phyloP scores from a whole-genome alignment of 2,797 vertebrate species.

The Cyclopterus lumpus region DNA sequence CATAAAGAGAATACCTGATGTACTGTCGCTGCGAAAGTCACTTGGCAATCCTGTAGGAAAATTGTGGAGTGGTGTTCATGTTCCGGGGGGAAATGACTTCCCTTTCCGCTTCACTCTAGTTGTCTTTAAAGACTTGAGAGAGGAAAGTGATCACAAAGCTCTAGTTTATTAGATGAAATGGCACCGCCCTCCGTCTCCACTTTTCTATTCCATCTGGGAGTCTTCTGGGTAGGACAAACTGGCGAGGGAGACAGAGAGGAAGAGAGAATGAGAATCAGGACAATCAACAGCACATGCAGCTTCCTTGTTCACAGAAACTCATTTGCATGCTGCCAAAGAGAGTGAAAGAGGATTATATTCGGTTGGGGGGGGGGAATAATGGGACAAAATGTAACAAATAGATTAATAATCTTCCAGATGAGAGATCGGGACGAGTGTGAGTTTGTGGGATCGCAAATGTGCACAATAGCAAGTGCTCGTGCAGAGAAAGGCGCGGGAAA shows the following conservation, averaged over 20 bases:
- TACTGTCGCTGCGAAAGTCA: constrained; percentile 39
- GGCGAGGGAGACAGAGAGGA: constrained; percentile 17
- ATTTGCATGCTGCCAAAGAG: constrained; percentile 93
- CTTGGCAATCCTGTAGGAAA: constrained; percentile 32
- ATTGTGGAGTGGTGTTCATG: constrained; percentile 56
- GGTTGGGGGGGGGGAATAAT: constrained; percentile 84
- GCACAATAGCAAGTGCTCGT: constrained; percentile 35
- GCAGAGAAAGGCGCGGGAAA: constrained; percentile 17
- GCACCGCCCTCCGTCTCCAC: constrained; percentile 63
- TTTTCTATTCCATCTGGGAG: constrained; percentile 68
- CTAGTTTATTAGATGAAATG: constrained; percentile 75
- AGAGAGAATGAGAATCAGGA: constrained; percentile 80
- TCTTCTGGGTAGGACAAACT: constrained; percentile 77
- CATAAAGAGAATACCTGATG: constrained; percentile 50
- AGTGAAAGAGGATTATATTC: constrained; percentile 91
- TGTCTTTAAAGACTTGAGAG: constrained; percentile 63
- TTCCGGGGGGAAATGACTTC: constrained; percentile 58
- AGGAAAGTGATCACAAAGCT: constrained; percentile 76
- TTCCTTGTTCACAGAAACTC: constrained; percentile 89
- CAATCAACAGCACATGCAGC: constrained; percentile 84
- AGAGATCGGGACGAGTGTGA: constrained; percentile 63
- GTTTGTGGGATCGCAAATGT: constrained; percentile 24
- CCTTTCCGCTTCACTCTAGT: constrained; percentile 51
- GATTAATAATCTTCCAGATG: constrained; percentile 80
- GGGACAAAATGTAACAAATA: constrained; percentile 88